Conservation (phyloP, 2,888 invertebrate species). For the Lycophotia porphyrea region DNA sequence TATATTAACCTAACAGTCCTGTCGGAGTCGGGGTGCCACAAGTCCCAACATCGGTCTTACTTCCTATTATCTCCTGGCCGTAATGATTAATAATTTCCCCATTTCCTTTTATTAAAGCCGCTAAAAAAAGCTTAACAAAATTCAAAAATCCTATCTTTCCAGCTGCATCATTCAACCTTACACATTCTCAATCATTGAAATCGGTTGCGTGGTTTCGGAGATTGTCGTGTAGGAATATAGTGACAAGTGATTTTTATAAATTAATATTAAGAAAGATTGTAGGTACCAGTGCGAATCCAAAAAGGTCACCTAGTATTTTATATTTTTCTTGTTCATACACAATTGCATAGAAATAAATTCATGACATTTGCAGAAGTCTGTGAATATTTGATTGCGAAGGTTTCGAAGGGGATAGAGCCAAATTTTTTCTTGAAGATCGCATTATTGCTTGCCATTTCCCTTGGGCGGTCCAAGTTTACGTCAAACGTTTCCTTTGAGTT, state of each 20-base stretch:
- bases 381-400: slow-evolving; percentile 59
- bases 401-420: slow-evolving; percentile 48
- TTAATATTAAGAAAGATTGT: no score
- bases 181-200: neutral
- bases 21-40: no score
- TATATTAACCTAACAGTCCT: no score
- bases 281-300: no score
- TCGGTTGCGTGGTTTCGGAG: neutral
- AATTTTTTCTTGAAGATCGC: slow-evolving; percentile 59
- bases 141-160: neutral
- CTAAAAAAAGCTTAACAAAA: no score
- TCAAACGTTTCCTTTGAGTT: slow-evolving; percentile 57
- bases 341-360: neutral
- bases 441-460: slow-evolving; percentile 65
- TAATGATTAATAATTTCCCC: no score
- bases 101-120: no score
- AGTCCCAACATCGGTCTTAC: no score
- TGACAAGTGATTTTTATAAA: neutral
- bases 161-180: no score
- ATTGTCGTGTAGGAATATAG: neutral
- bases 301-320: no score
- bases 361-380: slow-evolving; percentile 20
- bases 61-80: no score
- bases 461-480: slow-evolving; percentile 50
- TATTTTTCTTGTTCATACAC: no score